Conservation (phyloP, 2,797 vertebrate species). For the Podargus strigoides region DNA sequence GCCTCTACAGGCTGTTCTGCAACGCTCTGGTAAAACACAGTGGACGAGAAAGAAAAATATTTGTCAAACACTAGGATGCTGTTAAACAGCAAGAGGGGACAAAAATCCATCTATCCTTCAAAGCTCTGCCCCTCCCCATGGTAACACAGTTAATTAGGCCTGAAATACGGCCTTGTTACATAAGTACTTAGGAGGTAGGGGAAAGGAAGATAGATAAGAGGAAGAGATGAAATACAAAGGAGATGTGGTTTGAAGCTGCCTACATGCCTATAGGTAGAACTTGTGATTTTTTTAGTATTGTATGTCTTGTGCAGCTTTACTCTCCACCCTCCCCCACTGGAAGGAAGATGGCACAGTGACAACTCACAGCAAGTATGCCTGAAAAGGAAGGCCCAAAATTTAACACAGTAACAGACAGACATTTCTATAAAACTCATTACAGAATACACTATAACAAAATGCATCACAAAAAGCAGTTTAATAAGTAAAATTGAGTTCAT, state of each 20-base stretch:
- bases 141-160: background rate
- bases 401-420: background rate
- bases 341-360: background rate
- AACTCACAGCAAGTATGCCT: background rate
- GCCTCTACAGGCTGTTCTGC: background rate
- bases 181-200: slow-evolving; percentile 7
- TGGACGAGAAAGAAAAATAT: background rate
- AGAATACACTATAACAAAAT: background rate
- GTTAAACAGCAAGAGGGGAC: background rate
- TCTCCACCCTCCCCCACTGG: background rate
- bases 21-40: too few relatives aligned
- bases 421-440: background rate
- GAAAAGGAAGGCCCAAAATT: background rate
- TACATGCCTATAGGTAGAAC: background rate
- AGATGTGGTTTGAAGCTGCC: slow-evolving; percentile 24
- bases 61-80: background rate
- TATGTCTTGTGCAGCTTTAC: background rate
- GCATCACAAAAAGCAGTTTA: background rate
- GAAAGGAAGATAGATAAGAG: background rate
- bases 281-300: background rate
- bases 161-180: background rate
- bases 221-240: slow-evolving; percentile 9
- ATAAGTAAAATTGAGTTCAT: background rate
- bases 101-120: background rate
- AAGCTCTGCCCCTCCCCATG: accelerated